A percentile compares a stretch with the other conserved stretches of the same genome.
phyloP scores from a whole-genome alignment of 1,140 invertebrate species.

The Tachypleus tridentatus region DNA sequence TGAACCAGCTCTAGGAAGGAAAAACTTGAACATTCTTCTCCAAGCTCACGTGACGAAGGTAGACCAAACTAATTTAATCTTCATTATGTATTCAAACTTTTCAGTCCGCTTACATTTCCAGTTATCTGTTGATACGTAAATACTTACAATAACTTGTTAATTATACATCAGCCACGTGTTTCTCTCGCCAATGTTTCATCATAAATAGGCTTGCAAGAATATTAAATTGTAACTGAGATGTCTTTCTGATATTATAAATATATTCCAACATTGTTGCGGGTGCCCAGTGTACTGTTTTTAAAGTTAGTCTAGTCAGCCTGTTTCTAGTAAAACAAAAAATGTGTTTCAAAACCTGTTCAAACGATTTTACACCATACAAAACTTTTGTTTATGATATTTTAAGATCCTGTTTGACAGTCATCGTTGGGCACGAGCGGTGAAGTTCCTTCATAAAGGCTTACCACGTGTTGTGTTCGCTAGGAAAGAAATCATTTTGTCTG shows the following conservation, averaged over 20 bases:
- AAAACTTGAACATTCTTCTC: slow-evolving; percentile 75
- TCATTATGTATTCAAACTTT: not conserved
- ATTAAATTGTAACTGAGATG: no score
- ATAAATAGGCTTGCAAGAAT: no score
- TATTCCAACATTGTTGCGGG: no score
- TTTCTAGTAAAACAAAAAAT: no score
- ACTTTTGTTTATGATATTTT: not conserved
- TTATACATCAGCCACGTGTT: not conserved
- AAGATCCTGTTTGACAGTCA: slow-evolving; percentile 67
- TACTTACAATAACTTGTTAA: not conserved
- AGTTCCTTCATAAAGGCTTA: slow-evolving; percentile 52
- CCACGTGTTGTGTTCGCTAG: slow-evolving; percentile 52
- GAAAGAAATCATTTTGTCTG: slow-evolving; percentile 63
- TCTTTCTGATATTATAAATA: no score
- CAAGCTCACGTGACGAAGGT: slow-evolving; percentile 67
- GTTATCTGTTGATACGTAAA: not conserved
- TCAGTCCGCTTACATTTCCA: not conserved
- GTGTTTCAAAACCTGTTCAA: not conserved
- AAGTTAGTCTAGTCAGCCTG: no score
- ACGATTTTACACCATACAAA: not conserved
- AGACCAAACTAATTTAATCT: slow-evolving; percentile 1
- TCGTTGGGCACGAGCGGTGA: slow-evolving; percentile 62
- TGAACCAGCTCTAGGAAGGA: slow-evolving; percentile 43
- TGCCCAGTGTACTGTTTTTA: no score
- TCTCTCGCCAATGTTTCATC: not conserved